A percentile compares a stretch with the other conserved stretches of the same genome.
Evolutionary conservation across 2,113 vertebrate genomes (phyloP).

Genomic region (Pampusana beccarii): DNA sequence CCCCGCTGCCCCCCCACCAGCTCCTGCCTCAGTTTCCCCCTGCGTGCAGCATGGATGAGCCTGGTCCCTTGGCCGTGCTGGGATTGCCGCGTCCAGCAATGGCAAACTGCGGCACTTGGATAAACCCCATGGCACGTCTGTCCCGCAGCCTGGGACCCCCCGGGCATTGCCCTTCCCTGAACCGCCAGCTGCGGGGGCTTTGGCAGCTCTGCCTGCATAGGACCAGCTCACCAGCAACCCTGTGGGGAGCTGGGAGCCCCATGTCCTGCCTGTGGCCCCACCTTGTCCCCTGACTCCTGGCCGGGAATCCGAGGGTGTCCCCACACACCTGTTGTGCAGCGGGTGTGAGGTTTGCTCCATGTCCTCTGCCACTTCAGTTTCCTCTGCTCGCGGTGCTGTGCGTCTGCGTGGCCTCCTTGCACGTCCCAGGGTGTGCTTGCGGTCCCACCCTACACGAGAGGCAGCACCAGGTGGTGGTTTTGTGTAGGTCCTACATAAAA

Average conservation of each 20-base stretch:
- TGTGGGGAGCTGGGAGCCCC: background rate
- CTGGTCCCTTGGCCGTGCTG: rapidly evolving
- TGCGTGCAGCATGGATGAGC: rapidly evolving
- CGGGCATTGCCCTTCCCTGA: background rate
- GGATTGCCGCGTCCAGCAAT: background rate
- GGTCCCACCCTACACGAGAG: rapidly evolving
- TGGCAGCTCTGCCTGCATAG: background rate
- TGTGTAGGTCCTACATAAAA: constrained; percentile 48
- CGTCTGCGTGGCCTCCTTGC: background rate
- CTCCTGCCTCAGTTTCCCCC: background rate
- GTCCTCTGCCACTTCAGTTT: rapidly evolving
- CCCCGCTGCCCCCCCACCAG: rapidly evolving
- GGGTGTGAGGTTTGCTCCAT: rapidly evolving
- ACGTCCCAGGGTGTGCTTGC: background rate
- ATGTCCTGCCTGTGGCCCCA: background rate
- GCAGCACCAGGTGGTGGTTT: background rate
- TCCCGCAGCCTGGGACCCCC: background rate
- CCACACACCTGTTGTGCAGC: rapidly evolving
- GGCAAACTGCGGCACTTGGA: rapidly evolving
- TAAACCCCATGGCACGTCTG: rapidly evolving
- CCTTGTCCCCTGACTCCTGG: background rate
- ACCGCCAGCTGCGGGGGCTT: background rate
- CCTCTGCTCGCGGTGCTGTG: rapidly evolving
- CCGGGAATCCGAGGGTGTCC: background rate
- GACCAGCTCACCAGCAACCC: background rate